Conservation (phyloP, 2,797 vertebrate genomes). For the Ibycter americanus region DNA sequence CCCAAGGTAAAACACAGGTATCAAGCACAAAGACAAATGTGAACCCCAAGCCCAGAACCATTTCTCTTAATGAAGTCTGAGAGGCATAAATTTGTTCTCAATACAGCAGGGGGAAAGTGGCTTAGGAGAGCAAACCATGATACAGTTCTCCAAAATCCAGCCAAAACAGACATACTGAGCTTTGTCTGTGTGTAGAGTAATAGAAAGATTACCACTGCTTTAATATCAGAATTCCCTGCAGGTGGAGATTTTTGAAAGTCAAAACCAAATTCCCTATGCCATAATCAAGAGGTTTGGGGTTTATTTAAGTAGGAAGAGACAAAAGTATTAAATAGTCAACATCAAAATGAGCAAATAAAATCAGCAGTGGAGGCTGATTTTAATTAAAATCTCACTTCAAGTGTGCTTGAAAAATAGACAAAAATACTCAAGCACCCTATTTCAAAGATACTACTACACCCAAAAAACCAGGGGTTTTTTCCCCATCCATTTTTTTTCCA, state of each 20-base stretch:
- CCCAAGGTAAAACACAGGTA: not conserved
- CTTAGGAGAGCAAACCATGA: not conserved
- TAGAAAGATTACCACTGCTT: not conserved
- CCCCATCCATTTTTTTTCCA: not conserved
- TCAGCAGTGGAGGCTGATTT: not conserved
- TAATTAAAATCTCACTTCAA: not conserved
- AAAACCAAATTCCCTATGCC: not conserved
- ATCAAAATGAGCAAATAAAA: not conserved
- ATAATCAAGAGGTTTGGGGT: not conserved
- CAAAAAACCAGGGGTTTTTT: not conserved
- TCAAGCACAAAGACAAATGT: not conserved
- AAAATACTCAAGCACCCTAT: not conserved
- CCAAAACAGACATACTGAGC: not conserved
- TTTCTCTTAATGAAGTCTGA: not conserved
- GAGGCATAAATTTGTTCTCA: not conserved
- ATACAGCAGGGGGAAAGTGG: not conserved
- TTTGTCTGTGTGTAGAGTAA: not conserved
- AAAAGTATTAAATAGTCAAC: not conserved
- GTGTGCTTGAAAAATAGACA: not conserved
- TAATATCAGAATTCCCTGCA: not conserved
- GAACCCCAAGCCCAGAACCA: not conserved
- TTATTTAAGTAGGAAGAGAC: not conserved
- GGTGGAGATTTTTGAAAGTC: not conserved
- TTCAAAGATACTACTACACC: not conserved
- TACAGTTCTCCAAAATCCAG: not conserved